Base-by-base conservation (phyloP, 1,140 invertebrate species). In the Ephestia elutella region DNA sequence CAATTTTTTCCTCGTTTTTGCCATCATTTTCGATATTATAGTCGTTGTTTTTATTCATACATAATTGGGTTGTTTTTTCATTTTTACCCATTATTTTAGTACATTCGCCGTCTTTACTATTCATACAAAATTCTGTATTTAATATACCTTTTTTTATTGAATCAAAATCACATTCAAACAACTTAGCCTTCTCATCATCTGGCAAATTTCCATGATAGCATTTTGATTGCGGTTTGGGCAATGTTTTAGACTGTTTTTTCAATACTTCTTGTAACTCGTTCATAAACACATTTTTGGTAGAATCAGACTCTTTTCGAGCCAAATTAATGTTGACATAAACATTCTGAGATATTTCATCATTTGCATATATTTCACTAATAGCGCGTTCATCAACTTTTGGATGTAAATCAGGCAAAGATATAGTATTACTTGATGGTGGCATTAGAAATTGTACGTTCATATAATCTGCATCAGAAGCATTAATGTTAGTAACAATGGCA, bases 401-500 rank as follows among this genome's bases (percentile, higher is more conserved):
- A 15, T 44, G 5, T 44, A 44, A 44, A 44, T 44, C 38, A 15
- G n/a, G n/a, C 10, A 44, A 4, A 5, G 13, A 44, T 5, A 10
- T 15, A 15, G 13, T 44, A 15, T 2, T 44, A 44, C 2, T 44
- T 15, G 38, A 44, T 44, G 38, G 38, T 44, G 38, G 38, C 7
- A 44, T 44, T 44, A 44, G 38, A 44, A n/a, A n/a, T 35, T 35
- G 9, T 5, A 35, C 13, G 7, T 44, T 44, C 3, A n/a, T 15
- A 15, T 44, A 44, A 4, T 15, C 38, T 44, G 13, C 38, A 15
- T 44, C 38, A 44, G n/a, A 30, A 49, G 5, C 0, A 54, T 54
- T 20, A 5, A 9, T 32, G 38, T 60, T 60, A 49, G 49, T 55
- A 55, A 66, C 63, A n/a, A 49, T 72, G 63, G 71, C 71, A 65